Evolutionary conservation across 2,113 vertebrate species (phyloP).

Genomic region (Phalacrocorax brasilianus): DNA sequence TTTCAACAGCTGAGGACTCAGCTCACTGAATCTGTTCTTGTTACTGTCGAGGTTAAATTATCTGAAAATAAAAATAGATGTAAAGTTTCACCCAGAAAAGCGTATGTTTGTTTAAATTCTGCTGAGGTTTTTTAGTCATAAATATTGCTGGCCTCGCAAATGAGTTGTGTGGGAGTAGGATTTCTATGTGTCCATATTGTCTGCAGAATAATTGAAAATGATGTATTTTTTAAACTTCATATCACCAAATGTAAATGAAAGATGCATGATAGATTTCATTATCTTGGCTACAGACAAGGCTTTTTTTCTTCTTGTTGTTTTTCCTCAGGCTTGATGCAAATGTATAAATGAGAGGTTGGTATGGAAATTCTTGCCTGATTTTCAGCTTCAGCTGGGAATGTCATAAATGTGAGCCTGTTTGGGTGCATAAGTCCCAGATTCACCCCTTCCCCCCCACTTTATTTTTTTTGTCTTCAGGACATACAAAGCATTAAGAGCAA

Average conservation of each 20-base stretch:
- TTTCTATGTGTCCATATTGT: conserved; percentile 20
- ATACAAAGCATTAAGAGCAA: not conserved
- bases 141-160: conserved; percentile 18
- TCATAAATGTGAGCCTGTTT: not conserved
- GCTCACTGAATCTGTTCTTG: not conserved
- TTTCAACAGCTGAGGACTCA: not conserved
- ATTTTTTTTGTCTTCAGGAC: not conserved
- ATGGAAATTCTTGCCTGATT: not conserved
- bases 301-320: not conserved
- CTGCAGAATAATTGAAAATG: conserved; percentile 12
- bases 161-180: conserved; percentile 12
- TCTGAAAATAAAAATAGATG: conserved; percentile 6
- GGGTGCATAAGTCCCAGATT: not conserved
- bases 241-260: not conserved
- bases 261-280: not conserved
- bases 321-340: not conserved
- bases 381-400: not conserved
- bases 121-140: not conserved
- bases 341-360: not conserved
- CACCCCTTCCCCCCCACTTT: not conserved
- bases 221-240: not conserved
- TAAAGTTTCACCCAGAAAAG: not conserved
- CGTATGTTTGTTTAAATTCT: not conserved
- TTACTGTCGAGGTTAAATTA: not conserved
- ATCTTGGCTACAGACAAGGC: not conserved